Evolutionary conservation across 2,888 invertebrate species (phyloP).

Genomic region (Drosophila meridionalis): DNA sequence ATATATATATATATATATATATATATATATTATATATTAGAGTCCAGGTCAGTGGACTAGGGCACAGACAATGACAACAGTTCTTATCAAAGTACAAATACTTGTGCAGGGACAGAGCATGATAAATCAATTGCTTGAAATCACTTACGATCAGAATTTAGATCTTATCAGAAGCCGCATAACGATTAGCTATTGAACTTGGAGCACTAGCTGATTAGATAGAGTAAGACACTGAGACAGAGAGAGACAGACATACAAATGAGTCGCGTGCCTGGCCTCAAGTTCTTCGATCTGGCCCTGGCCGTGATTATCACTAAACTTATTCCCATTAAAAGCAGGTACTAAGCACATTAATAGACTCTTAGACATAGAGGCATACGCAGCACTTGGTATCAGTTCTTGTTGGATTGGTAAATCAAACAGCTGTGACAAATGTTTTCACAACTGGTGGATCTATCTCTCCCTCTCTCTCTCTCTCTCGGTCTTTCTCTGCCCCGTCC

Average conservation of each 20-base stretch:
- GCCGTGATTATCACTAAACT: background rate
- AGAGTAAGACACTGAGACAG: constrained; percentile 31
- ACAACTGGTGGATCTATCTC: background rate
- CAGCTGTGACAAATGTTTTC: constrained; percentile 54
- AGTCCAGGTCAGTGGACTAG: constrained; percentile 3
- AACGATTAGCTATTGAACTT: constrained; percentile 33
- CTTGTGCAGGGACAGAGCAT: constrained; percentile 6
- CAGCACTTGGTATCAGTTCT: background rate
- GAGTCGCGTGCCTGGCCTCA: constrained; percentile 19
- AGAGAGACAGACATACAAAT: constrained; percentile 18
- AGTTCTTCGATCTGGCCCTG: background rate
- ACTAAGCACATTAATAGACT: background rate
- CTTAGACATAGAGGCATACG: background rate
- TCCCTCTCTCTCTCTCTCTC: background rate
- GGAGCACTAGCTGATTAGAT: constrained; percentile 52
- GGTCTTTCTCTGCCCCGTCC: no score
- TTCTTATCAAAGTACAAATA: constrained; percentile 37
- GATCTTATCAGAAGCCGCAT: constrained; percentile 52
- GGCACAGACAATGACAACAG: constrained; percentile 18
- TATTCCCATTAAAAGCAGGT: background rate
- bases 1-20: background rate
- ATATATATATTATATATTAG: background rate
- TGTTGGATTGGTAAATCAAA: constrained; percentile 15
- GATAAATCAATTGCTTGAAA: constrained; percentile 37
- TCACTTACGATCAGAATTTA: constrained; percentile 42